A percentile compares a stretch with the other conserved stretches of the same genome.
Evolutionary conservation across 1,140 invertebrate genomes (phyloP).

Genomic region (Leptoteleia sp.): DNA sequence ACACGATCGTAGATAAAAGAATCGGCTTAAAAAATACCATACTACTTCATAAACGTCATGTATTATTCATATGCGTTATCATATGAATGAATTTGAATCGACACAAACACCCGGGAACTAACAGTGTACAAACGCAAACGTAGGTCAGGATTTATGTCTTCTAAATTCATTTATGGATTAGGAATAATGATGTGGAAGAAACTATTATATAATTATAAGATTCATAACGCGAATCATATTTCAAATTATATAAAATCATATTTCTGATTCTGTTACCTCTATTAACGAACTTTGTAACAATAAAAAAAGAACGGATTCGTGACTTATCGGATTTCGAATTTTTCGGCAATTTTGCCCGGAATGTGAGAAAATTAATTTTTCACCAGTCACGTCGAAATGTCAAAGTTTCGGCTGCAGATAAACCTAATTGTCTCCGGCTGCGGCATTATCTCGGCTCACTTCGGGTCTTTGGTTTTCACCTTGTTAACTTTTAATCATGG

Average conservation of each 20-base stretch:
- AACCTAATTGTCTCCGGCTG: no score
- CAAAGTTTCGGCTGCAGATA: no score
- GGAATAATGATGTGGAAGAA: constrained; percentile 2
- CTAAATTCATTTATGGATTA: constrained; percentile 53
- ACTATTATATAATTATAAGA: constrained; percentile 29
- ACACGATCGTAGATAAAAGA: constrained; percentile 35
- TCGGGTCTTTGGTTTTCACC: no score
- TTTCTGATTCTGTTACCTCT: neutral
- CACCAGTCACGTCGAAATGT: no score
- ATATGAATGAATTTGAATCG: constrained; percentile 39
- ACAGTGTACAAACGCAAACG: neutral
- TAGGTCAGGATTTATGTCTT: constrained; percentile 22
- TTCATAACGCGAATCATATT: constrained; percentile 25
- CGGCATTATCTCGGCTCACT: no score
- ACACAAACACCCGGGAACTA: constrained; percentile 15
- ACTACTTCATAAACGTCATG: constrained; percentile 50
- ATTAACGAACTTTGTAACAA: no score
- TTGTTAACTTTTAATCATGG: no score
- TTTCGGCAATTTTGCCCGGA: no score
- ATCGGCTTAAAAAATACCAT: constrained; percentile 30
- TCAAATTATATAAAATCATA: neutral
- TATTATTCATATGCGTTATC: constrained; percentile 57
- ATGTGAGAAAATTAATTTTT: no score
- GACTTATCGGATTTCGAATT: no score
- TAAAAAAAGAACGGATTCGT: no score